phyloP scores from a whole-genome alignment of 1,140 invertebrate species.

The Schlechtendalia chinensis region DNA sequence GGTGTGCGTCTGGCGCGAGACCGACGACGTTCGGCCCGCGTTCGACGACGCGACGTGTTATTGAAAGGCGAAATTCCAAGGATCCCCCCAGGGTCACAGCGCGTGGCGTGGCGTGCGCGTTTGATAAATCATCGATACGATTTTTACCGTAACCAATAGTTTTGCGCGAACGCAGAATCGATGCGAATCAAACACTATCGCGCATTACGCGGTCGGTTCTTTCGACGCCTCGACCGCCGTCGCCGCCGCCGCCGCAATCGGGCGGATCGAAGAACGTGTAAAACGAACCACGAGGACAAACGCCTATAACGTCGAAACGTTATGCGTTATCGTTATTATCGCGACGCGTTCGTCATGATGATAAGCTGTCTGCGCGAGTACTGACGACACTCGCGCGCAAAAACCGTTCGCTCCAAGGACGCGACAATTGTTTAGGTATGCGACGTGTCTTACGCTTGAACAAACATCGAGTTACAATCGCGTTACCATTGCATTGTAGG shows the following conservation, averaged over 20 bases:
- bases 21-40: no score
- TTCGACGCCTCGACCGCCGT: neutral
- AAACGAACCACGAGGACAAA: no score
- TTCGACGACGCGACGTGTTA: neutral
- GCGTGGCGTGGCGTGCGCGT: neutral
- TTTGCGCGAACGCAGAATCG: neutral
- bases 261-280: no score
- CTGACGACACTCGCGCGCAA: neutral
- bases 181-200: no score
- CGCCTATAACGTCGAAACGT: no score
- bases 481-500: neutral
- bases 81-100: conserved; percentile 43
- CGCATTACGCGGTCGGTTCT: no score
- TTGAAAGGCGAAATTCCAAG: conserved; percentile 46
- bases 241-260: no score
- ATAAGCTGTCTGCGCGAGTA: neutral
- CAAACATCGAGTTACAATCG: neutral
- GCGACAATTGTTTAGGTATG: conserved; percentile 20
- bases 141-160: conserved; percentile 34
- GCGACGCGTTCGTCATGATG: neutral
- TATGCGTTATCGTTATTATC: neutral
- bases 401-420: conserved; percentile 13
- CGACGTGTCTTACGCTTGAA: conserved; percentile 18
- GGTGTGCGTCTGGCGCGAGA: neutral
- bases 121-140: conserved; percentile 5